Evolutionary conservation across 2,797 vertebrate genomes (phyloP).

Genomic region (Sebastes kiyomatsui): DNA sequence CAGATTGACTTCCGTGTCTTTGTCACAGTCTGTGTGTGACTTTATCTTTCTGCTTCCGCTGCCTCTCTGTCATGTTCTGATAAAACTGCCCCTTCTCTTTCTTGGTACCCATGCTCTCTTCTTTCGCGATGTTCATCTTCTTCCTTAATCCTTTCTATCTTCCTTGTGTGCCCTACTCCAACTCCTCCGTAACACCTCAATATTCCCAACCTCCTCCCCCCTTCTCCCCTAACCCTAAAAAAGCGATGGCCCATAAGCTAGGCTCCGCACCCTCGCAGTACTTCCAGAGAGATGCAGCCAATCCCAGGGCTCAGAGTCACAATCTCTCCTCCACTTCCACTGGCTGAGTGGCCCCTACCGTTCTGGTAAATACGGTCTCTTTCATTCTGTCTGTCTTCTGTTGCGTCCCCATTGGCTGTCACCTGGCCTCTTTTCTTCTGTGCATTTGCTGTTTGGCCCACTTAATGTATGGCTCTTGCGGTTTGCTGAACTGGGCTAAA

Average conservation of each 20-base stretch:
- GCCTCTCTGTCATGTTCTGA: slow-evolving; percentile 46
- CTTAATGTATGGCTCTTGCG: neutral
- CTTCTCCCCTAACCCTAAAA: slow-evolving; percentile 42
- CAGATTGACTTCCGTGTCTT: slow-evolving; percentile 21
- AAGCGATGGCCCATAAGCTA: slow-evolving; percentile 81
- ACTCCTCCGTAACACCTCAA: slow-evolving; percentile 54
- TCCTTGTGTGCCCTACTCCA: slow-evolving; percentile 60
- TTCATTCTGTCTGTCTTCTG: slow-evolving; percentile 64
- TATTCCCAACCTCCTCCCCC: slow-evolving; percentile 37
- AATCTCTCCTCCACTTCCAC: slow-evolving; percentile 84
- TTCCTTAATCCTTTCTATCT: slow-evolving; percentile 61
- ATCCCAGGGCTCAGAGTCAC: slow-evolving; percentile 80
- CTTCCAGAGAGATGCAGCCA: slow-evolving; percentile 85
- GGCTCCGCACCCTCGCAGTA: slow-evolving; percentile 84
- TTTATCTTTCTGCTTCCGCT: slow-evolving; percentile 38
- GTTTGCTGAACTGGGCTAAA: slow-evolving; percentile 7
- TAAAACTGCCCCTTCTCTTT: slow-evolving; percentile 57
- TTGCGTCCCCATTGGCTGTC: slow-evolving; percentile 11
- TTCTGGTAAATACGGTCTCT: slow-evolving; percentile 83
- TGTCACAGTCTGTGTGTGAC: slow-evolving; percentile 42
- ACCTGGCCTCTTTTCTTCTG: slow-evolving; percentile 35
- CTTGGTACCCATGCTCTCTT: slow-evolving; percentile 54
- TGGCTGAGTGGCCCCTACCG: slow-evolving; percentile 79
- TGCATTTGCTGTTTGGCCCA: neutral
- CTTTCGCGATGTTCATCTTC: slow-evolving; percentile 67